Percentiles rank a stretch among this genome's conserved stretches.
These are phyloP conservation scores for Varanus komodoensis DNA, from an alignment of 2,113 vertebrate genomes.

Conservation along the genomic window DNA sequence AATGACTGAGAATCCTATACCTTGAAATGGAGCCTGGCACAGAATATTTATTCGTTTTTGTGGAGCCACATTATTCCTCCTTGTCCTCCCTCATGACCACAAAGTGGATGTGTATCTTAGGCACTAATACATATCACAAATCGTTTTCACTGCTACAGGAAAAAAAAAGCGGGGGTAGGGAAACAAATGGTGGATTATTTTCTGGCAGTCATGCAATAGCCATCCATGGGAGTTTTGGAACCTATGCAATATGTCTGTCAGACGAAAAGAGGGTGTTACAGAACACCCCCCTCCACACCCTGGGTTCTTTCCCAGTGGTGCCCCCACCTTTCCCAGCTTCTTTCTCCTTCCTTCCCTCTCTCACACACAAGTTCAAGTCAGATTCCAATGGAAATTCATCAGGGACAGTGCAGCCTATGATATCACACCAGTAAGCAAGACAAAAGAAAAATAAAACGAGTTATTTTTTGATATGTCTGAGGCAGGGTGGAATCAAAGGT, in stretches of 20 bases:
- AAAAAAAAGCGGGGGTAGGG: neutral
- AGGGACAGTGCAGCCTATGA: conserved; percentile 26
- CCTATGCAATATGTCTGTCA: conserved; percentile 25
- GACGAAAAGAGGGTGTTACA: conserved; percentile 35
- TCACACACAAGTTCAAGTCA: neutral
- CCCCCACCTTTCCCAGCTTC: conserved; percentile 12
- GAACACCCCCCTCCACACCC: neutral
- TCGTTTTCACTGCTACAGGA: conserved; percentile 35
- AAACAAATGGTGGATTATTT: conserved; percentile 49
- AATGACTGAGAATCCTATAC: conserved; percentile 37
- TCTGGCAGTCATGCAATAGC: conserved; percentile 50
- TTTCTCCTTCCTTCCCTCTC: neutral
- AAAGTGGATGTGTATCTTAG: conserved; percentile 24
- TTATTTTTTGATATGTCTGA: conserved; percentile 35
- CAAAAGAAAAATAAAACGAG: conserved; percentile 30
- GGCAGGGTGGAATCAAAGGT: neutral
- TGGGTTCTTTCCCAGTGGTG: neutral
- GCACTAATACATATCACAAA: conserved; percentile 48
- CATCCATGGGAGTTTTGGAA: conserved; percentile 59
- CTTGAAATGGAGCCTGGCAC: conserved; percentile 50
- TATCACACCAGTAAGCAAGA: neutral
- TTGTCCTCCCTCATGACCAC: conserved; percentile 48
- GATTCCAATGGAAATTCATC: conserved; percentile 28
- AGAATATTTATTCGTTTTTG: conserved; percentile 55
- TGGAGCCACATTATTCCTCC: conserved; percentile 32